Evolutionary conservation across 92 coral and sea anemone species (phyloP), one percentile per base, ranked within the genome.

Genomic region (Phenganax marumi): DNA sequence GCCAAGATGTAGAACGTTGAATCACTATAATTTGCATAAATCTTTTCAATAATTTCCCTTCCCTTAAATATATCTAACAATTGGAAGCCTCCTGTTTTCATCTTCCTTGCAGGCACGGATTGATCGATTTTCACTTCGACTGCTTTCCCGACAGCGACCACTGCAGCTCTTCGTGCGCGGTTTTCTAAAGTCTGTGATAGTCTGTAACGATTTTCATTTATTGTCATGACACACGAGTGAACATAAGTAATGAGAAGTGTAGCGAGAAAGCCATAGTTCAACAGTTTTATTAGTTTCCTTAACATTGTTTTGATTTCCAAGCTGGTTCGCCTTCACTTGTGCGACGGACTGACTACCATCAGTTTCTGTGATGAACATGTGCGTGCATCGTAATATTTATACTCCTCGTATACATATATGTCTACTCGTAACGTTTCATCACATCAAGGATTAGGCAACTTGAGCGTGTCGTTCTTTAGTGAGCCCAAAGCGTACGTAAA

Each of bases 121-220:
- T 68, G 71, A 76, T 86, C 93, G 46, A 72, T 48, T 8, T 87
- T 84, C 54, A 91, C 79, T 60, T 86, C 84, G 14, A 89, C 84
- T n/a, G 92, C 90, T 75, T 89, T 92, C 19, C 97, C 99, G 26
- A 91, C 84, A 76, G 93, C 91, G 14, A 96, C 99, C 10, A 96
- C 97, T 63, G 85, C 80, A 16, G 90, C 93, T 33, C 75, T 84
- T 74, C 80, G 83, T 6, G 99, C 97, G 79, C 97, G 88, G 70
- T 92, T 88, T 0, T 90, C 93, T 4, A 80, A 91, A 57, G 89
- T 33, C 43, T 33, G 43, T 33, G 43, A 61, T 73, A 84, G 73
- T 63, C 76, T 90, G 60, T 86, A 91, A 97, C 99, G 91, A 21
- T 97, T 97, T 17, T 91, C 74, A 9, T 93, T 90, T 14, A 88